A percentile compares a stretch with the other conserved stretches of the same genome.
Evolutionary conservation across 1,140 invertebrate genomes (phyloP).

Genomic region (Adelges cooleyi): DNA sequence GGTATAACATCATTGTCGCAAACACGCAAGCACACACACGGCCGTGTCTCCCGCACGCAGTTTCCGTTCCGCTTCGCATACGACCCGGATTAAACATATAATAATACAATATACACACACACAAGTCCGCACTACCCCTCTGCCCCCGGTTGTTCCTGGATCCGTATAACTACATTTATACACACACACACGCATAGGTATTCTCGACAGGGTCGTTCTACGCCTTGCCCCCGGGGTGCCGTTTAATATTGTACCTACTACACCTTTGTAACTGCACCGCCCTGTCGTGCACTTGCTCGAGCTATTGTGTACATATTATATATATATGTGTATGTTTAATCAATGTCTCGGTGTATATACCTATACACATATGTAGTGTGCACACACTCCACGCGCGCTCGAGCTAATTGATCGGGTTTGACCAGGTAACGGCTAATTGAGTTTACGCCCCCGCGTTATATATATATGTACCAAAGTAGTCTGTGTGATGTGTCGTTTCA

Average conservation of each 20-base stretch:
- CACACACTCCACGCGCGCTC: not conserved
- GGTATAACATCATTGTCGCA: not conserved
- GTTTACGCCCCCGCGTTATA: conserved; percentile 12
- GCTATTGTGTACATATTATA: no score
- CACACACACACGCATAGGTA: no score
- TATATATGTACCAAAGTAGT: not conserved
- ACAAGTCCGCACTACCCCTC: no score
- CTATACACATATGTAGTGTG: not conserved
- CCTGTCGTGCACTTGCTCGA: no score
- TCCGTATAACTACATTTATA: no score
- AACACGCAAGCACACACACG: not conserved
- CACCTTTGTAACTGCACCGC: no score
- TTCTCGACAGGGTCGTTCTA: no score
- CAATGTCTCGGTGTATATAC: not conserved
- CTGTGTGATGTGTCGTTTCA: no score
- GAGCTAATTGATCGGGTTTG: conserved; percentile 26
- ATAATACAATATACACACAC: no score
- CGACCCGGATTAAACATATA: no score
- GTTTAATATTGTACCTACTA: conserved; percentile 3
- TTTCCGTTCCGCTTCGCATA: not conserved
- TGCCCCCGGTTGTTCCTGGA: no score
- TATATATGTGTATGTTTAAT: not conserved
- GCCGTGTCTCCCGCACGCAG: not conserved
- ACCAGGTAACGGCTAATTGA: conserved; percentile 13
- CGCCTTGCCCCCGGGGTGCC: not conserved